Conservation (phyloP, 2,888 invertebrate genomes). For the Cheilosia grossa region DNA sequence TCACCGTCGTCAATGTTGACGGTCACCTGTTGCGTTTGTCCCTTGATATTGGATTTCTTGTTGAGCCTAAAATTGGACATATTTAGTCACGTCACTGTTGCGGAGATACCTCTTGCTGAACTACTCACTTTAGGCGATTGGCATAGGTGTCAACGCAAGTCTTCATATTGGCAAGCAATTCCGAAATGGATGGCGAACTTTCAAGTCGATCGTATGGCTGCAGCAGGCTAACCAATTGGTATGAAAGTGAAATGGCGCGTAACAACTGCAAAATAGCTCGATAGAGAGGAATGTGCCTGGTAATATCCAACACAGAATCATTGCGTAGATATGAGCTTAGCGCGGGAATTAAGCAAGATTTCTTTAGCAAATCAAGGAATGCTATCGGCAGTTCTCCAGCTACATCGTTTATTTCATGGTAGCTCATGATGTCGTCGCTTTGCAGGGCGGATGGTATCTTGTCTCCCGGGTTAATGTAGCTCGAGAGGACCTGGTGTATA, state of each 20-base stretch:
- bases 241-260: conserved; percentile 89
- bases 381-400: conserved; percentile 86
- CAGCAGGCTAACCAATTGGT: conserved; percentile 86
- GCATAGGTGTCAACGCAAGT: conserved; percentile 96
- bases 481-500: conserved; percentile 89
- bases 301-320: conserved; percentile 98
- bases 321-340: conserved; percentile 95
- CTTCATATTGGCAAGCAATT: conserved; percentile 93
- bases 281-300: conserved; percentile 97
- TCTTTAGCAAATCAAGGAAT: conserved; percentile 90
- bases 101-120: neutral
- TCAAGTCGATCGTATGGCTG: conserved; percentile 85
- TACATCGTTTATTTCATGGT: conserved; percentile 82
- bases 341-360: conserved; percentile 94
- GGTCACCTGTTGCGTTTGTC: conserved; percentile 82
- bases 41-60: conserved; percentile 85
- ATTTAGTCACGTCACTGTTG: neutral
- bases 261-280: conserved; percentile 92
- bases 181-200: conserved; percentile 87
- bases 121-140: conserved; percentile 89
- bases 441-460: conserved; percentile 83
- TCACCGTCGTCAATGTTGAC: conserved; percentile 88
- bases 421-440: conserved; percentile 81
- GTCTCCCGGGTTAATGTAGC: conserved; percentile 92
- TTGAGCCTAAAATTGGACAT: conserved; percentile 84